phyloP scores from a whole-genome alignment of 2,113 vertebrate species.

The Coregonus clupeaformis region DNA sequence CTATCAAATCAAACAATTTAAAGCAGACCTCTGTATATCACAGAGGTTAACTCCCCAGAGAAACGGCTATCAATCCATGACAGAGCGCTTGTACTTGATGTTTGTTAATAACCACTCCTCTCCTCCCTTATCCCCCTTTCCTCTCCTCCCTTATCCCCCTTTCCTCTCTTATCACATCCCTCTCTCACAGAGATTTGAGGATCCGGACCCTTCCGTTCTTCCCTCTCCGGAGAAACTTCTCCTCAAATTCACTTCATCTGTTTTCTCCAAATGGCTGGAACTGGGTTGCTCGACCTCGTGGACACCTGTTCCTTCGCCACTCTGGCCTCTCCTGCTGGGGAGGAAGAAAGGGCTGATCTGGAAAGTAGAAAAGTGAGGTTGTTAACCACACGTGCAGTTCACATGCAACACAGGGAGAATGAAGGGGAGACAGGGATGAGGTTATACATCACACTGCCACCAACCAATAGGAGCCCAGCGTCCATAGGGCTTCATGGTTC shows the following conservation, averaged over 20 bases:
- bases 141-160: neutral
- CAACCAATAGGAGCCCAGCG: constrained; percentile 18
- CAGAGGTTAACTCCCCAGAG: no score
- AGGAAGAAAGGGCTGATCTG: constrained; percentile 45
- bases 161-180: no score
- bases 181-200: constrained; percentile 70
- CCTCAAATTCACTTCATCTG: constrained; percentile 64
- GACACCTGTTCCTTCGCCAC: constrained; percentile 58
- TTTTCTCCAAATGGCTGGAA: constrained; percentile 64
- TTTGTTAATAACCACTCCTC: neutral
- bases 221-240: constrained; percentile 70
- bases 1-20: no score
- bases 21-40: no score
- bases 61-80: neutral
- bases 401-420: neutral
- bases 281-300: constrained; percentile 43
- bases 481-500: constrained; percentile 10
- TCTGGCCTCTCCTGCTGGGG: constrained; percentile 22
- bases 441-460: constrained; percentile 22
- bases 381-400: constrained; percentile 46
- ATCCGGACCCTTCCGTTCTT: constrained; percentile 50
- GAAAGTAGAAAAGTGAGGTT: constrained; percentile 45
- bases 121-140: neutral
- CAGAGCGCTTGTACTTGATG: neutral
- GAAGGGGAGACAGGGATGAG: constrained; percentile 35